phyloP scores from a whole-genome alignment of 2,797 vertebrate genomes.

The Xenentodon cancila region DNA sequence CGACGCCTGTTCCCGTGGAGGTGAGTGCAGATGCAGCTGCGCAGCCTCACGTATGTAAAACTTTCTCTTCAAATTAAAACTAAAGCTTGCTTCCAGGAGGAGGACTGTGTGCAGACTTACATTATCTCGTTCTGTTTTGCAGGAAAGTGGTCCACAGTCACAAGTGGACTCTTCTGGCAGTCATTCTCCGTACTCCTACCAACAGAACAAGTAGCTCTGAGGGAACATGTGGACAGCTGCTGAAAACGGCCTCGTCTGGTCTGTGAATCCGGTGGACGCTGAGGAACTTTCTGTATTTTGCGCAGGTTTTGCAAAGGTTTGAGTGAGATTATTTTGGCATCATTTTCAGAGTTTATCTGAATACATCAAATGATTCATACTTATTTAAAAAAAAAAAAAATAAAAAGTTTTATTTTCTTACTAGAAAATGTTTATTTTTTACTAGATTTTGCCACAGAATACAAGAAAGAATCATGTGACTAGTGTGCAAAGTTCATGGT shows the following conservation, averaged over 20 bases:
- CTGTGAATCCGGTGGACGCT: slow-evolving; percentile 91
- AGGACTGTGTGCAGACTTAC: neutral
- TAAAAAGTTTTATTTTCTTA: slow-evolving; percentile 99
- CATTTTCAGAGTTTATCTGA: slow-evolving; percentile 88
- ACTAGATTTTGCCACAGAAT: slow-evolving; percentile 88
- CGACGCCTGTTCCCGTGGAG: slow-evolving; percentile 90
- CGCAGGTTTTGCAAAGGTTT: slow-evolving; percentile 94
- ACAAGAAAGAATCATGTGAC: slow-evolving; percentile 86
- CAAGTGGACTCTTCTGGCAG: slow-evolving; percentile 93
- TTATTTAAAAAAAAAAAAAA: slow-evolving; percentile 79
- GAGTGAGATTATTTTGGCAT: slow-evolving; percentile 91
- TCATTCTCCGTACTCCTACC: slow-evolving; percentile 96
- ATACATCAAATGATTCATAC: slow-evolving; percentile 91
- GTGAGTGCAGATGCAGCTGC: slow-evolving; percentile 67
- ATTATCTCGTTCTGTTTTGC: slow-evolving; percentile 43
- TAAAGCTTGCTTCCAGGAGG: slow-evolving; percentile 1
- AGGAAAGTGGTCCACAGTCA: slow-evolving; percentile 94
- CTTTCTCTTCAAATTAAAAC: neutral
- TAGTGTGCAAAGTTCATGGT: slow-evolving; percentile 88
- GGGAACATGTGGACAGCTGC: slow-evolving; percentile 88
- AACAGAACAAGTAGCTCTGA: slow-evolving; percentile 96
- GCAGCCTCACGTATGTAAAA: neutral
- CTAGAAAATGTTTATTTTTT: slow-evolving; percentile 88
- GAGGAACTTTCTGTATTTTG: slow-evolving; percentile 93
- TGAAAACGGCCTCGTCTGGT: slow-evolving; percentile 89